Conservation (phyloP, 2,797 vertebrate genomes). For the Allenopithecus nigroviridis region DNA sequence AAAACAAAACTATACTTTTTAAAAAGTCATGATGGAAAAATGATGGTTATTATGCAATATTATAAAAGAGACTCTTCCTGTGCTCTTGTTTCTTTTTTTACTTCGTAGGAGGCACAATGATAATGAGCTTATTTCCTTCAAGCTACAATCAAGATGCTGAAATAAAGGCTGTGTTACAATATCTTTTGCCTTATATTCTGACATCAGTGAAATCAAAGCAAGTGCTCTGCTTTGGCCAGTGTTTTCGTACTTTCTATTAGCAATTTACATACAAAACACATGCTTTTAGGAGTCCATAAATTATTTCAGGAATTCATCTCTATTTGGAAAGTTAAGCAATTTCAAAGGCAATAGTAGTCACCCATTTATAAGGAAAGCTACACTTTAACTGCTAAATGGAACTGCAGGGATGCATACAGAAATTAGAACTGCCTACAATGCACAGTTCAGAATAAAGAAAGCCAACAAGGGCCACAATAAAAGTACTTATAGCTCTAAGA, state of each 20-base stretch:
- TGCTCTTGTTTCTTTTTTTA: background rate
- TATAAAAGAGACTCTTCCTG: background rate
- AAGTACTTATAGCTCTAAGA: conserved; percentile 27
- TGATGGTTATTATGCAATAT: background rate
- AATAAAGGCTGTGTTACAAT: background rate
- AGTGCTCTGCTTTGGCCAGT: background rate
- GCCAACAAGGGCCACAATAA: background rate
- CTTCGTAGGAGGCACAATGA: background rate
- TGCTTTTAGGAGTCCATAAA: background rate
- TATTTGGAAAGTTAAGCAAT: background rate
- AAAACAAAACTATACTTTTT: background rate
- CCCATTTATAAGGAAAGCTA: background rate
- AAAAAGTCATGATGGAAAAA: background rate
- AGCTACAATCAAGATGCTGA: background rate
- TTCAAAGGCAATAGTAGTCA: background rate
- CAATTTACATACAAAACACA: background rate
- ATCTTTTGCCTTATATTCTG: background rate
- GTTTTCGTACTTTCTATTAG: background rate
- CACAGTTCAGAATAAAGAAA: background rate
- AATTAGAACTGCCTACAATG: background rate
- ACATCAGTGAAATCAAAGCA: background rate
- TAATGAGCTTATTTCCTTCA: background rate
- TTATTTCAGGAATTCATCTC: background rate
- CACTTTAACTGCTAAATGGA: background rate
- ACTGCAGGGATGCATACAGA: background rate